Conservation (phyloP, 64 coral and sea anemone species). For the Porites lutea region DNA sequence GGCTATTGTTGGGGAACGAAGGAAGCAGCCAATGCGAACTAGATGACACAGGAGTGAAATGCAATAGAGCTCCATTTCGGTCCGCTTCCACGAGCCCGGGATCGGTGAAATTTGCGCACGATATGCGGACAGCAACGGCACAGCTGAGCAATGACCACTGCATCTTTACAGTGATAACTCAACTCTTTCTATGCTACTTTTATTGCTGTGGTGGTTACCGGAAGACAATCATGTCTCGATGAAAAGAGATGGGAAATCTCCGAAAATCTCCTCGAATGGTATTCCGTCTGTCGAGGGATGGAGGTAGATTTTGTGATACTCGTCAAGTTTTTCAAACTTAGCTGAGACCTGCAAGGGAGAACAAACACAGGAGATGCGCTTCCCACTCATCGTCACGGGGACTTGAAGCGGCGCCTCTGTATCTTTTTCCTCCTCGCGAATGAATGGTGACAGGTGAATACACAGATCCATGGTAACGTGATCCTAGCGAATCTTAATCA, state of each 20-base stretch:
- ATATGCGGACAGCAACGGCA: not conserved
- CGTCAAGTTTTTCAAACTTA: not conserved
- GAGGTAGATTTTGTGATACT: not conserved
- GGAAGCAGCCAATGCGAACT: not conserved
- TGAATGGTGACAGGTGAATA: not conserved
- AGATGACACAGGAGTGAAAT: not conserved
- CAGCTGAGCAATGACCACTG: not conserved
- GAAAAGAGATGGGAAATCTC: too few relatives aligned
- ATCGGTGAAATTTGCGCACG: not conserved
- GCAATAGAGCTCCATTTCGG: not conserved
- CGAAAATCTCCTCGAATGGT: too few relatives aligned
- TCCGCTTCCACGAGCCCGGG: not conserved
- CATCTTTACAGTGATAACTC: too few relatives aligned
- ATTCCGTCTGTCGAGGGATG: not conserved
- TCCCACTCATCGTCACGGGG: not conserved
- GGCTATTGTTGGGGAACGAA: not conserved
- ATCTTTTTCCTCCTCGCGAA: not conserved
- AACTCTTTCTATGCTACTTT: too few relatives aligned
- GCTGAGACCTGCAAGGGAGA: not conserved
- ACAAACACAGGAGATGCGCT: not conserved
- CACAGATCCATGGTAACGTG: not conserved
- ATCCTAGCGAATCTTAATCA: not conserved
- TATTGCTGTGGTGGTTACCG: too few relatives aligned
- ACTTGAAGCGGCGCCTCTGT: not conserved
- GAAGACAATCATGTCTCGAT: too few relatives aligned